Percentiles rank a stretch among this genome's conserved stretches.
Evolutionary conservation across 2,113 vertebrate species (phyloP).

Genomic region (Paralichthys olivaceus): DNA sequence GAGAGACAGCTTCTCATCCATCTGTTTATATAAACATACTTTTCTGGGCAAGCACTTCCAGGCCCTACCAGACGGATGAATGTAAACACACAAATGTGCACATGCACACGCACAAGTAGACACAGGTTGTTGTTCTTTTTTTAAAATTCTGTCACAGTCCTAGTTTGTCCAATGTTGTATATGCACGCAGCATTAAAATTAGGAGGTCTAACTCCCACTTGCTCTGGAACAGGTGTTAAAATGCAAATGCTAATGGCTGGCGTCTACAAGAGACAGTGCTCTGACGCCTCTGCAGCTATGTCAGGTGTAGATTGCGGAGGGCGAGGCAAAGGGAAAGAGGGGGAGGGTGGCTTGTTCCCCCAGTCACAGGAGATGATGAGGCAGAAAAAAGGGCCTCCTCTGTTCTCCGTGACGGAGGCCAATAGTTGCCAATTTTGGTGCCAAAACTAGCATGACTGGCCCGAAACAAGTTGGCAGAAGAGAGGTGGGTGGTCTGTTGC

Average conservation of each 20-base stretch:
- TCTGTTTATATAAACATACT: slow-evolving; percentile 59
- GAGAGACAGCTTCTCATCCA: slow-evolving; percentile 48
- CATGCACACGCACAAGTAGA: neutral
- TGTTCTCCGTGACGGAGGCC: slow-evolving; percentile 3
- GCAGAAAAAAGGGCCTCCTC: slow-evolving; percentile 17
- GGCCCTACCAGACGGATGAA: slow-evolving; percentile 52
- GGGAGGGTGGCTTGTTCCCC: slow-evolving; percentile 25
- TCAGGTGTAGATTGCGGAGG: slow-evolving; percentile 18
- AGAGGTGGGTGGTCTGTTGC: slow-evolving; percentile 49
- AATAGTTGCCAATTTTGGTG: neutral
- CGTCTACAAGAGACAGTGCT: slow-evolving; percentile 28
- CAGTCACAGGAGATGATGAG: slow-evolving; percentile 52
- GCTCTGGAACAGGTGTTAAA: slow-evolving; percentile 52
- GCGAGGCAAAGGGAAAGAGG: slow-evolving; percentile 22
- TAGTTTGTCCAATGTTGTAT: slow-evolving; percentile 40
- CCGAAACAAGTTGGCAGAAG: slow-evolving; percentile 23
- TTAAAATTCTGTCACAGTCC: slow-evolving; percentile 4
- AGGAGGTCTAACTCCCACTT: slow-evolving; percentile 30
- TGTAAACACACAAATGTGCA: slow-evolving; percentile 45
- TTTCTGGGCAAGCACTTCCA: slow-evolving; percentile 58
- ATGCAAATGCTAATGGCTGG: slow-evolving; percentile 52
- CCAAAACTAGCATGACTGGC: slow-evolving; percentile 32
- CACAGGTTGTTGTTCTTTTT: neutral
- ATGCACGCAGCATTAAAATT: slow-evolving; percentile 31
- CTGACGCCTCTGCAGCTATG: slow-evolving; percentile 11